These are phyloP conservation scores for Hydractinia echinata DNA, from an alignment of 30 jellyfish, hydroid and myxozoan genomes.

Conservation along the genomic window DNA sequence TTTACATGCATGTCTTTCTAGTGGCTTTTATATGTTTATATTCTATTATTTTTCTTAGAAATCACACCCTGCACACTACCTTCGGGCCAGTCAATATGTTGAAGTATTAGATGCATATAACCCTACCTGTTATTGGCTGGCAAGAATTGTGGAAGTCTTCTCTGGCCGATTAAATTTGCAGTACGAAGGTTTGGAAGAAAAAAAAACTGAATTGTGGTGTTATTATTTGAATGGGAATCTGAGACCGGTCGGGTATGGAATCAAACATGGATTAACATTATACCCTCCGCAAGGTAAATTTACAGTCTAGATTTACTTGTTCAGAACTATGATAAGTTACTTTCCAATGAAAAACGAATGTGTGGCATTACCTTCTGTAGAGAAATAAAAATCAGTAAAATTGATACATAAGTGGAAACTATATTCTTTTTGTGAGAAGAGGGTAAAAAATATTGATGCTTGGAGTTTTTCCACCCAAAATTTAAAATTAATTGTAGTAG, in stretches of 20 bases:
- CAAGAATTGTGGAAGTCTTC: slow-evolving; percentile 66
- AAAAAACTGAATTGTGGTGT: slow-evolving; percentile 79
- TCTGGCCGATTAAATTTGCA: slow-evolving; percentile 90
- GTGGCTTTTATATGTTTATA: background rate
- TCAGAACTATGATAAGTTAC: no score
- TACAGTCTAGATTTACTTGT: background rate
- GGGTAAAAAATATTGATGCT: no score
- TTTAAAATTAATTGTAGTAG: no score
- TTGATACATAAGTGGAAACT: no score
- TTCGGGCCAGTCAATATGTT: slow-evolving; percentile 76
- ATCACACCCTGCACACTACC: slow-evolving; percentile 65
- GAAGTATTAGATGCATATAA: slow-evolving; percentile 79
- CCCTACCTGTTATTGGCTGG: slow-evolving; percentile 92
- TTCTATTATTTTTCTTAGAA: slow-evolving; percentile 32
- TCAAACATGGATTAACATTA: slow-evolving; percentile 62
- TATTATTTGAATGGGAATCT: slow-evolving; percentile 64
- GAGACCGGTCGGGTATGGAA: slow-evolving; percentile 78
- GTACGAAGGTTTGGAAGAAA: slow-evolving; percentile 78
- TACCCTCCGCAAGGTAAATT: slow-evolving; percentile 84
- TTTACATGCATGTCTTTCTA: no score
- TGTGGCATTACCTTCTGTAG: no score
- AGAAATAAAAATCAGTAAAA: no score
- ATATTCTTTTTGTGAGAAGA: no score
- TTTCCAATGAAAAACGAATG: no score
- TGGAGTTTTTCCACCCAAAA: no score